Conservation (phyloP, 2,888 invertebrate species). For the Eristalis tenax region DNA sequence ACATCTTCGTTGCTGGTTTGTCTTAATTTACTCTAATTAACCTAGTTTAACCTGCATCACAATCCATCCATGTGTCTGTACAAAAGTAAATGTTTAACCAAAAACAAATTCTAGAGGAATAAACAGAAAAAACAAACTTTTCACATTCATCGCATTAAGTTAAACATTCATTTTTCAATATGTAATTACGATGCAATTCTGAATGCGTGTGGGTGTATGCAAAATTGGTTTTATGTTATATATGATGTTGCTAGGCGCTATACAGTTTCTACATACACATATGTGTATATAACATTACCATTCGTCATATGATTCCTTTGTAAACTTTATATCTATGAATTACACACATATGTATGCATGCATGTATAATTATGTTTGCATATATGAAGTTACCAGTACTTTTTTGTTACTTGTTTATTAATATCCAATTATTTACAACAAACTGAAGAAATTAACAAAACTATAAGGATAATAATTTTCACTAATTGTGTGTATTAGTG, state of each 20-base stretch:
- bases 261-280: slow-evolving; percentile 35
- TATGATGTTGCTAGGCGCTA: slow-evolving; percentile 56
- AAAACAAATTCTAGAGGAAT: neutral
- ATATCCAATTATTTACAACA: slow-evolving; percentile 42
- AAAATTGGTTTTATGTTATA: slow-evolving; percentile 16
- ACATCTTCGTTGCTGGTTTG: neutral
- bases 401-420: slow-evolving; percentile 4
- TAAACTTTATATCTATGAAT: slow-evolving; percentile 46
- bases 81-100: neutral
- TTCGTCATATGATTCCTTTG: slow-evolving; percentile 27
- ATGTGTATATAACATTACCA: slow-evolving; percentile 17
- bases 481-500: slow-evolving; percentile 16
- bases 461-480: slow-evolving; percentile 20
- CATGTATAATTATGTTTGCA: slow-evolving; percentile 14
- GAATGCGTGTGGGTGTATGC: neutral
- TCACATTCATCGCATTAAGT: neutral
- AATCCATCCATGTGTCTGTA: neutral
- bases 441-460: slow-evolving; percentile 10
- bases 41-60: slow-evolving; percentile 13
- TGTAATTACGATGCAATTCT: neutral
- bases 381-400: slow-evolving; percentile 20
- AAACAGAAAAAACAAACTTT: neutral
- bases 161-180: neutral
- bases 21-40: neutral
- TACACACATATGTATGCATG: slow-evolving; percentile 24